Conservation (phyloP, 2,113 vertebrate genomes). For the Chinchilla lanigera region DNA sequence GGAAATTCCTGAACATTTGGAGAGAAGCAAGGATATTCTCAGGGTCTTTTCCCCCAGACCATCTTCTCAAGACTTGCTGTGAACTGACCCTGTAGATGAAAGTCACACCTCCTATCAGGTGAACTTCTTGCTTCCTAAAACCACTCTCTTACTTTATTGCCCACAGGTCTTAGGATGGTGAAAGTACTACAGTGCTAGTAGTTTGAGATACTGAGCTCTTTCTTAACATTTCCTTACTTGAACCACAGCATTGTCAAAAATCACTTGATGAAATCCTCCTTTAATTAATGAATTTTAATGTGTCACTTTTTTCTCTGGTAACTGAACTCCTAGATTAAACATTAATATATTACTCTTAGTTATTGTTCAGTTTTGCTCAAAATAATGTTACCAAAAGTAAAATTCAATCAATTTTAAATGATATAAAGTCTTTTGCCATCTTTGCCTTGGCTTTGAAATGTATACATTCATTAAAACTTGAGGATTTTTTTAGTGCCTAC, state of each 20-base stretch:
- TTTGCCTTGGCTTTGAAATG: not conserved
- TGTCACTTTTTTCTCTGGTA: not conserved
- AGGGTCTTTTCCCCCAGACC: not conserved
- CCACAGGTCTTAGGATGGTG: too few species aligned
- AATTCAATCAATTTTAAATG: not conserved
- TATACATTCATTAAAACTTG: not conserved
- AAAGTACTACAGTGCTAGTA: not conserved
- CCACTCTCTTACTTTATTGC: not conserved
- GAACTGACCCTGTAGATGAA: not conserved
- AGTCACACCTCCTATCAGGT: not conserved
- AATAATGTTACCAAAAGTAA: not conserved
- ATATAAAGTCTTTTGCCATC: not conserved
- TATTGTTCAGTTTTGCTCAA: not conserved
- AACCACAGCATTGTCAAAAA: not conserved
- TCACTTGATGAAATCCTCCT: not conserved
- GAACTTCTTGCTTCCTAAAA: not conserved
- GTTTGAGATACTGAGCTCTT: not conserved
- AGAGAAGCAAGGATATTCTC: not conserved
- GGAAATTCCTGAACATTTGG: not conserved
- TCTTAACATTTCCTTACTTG: not conserved
- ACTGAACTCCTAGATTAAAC: not conserved
- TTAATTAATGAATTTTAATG: not conserved
- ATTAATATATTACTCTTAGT: not conserved
- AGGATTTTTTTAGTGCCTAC: not conserved
- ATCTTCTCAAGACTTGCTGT: not conserved